Conservation (phyloP, 2,888 invertebrate species). For the Nomada hirtipes region DNA sequence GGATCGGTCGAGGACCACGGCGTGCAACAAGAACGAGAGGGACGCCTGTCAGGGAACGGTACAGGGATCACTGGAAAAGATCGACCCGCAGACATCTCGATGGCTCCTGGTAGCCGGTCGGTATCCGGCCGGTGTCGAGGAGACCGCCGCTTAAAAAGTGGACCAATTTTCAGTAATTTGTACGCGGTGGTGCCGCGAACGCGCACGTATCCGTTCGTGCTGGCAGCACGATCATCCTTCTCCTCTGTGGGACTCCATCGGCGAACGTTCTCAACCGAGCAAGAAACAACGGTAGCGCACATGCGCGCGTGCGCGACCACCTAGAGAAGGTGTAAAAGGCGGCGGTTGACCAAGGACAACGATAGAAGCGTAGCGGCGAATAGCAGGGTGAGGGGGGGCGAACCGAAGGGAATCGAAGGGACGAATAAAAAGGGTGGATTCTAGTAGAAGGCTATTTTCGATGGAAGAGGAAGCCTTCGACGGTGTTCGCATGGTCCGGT, state of each 20-base stretch:
- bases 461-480: constrained; percentile 52
- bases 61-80: constrained; percentile 47
- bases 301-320: constrained; percentile 39
- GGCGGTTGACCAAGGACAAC: constrained; percentile 3
- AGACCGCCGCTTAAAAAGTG: constrained; percentile 73
- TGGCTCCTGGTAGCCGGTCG: constrained; percentile 30
- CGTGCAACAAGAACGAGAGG: constrained; percentile 39
- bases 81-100: constrained; percentile 42
- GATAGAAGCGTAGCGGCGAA: background rate
- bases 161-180: constrained; percentile 81
- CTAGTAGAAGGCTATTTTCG: constrained; percentile 51
- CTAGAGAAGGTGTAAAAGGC: constrained; percentile 53
- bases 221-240: constrained; percentile 1
- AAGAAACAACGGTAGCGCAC: constrained; percentile 36
- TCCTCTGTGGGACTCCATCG: background rate
- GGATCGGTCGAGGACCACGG: constrained; percentile 7
- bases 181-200: constrained; percentile 69
- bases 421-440: constrained; percentile 34
- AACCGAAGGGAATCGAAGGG: background rate
- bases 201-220: constrained; percentile 57
- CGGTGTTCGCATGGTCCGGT: constrained; percentile 68
- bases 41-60: constrained; percentile 27
- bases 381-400: constrained; percentile 21
- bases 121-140: constrained; percentile 57
- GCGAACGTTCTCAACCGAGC: background rate